A percentile compares a stretch with the other conserved stretches of the same genome.
These are phyloP conservation scores for Encarsia formosa DNA, from an alignment of 2,888 invertebrate species.

Conservation along the genomic window DNA sequence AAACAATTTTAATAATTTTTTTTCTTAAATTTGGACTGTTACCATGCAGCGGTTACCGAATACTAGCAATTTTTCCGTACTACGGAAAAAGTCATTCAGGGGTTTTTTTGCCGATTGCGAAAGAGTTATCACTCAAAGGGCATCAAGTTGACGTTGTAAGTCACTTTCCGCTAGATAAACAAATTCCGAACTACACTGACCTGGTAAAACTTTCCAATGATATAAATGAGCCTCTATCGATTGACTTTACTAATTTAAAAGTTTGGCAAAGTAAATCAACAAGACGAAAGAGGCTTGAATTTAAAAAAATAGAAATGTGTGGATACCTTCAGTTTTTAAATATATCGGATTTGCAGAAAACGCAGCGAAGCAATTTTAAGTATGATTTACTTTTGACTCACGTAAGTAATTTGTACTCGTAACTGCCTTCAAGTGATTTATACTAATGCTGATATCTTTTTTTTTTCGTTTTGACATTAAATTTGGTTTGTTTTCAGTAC, in stretches of 20 bases:
- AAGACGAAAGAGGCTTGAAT: no score
- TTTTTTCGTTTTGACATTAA: no score
- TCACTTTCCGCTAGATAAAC: constrained; percentile 40
- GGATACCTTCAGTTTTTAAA: constrained; percentile 27
- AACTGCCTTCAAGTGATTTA: no score
- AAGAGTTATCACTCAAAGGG: constrained; percentile 49
- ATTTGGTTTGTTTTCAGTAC: no score
- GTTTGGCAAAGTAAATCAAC: no score
- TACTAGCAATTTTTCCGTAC: constrained; percentile 51
- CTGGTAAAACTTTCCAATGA: constrained; percentile 5
- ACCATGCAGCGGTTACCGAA: constrained; percentile 36
- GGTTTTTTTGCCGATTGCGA: constrained; percentile 49
- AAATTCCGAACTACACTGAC: constrained; percentile 10
- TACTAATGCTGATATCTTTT: no score
- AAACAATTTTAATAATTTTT: no score
- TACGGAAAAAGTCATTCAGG: constrained; percentile 52
- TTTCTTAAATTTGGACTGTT: no score
- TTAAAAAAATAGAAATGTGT: constrained; percentile 31
- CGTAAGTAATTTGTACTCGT: no score
- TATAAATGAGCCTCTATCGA: not conserved
- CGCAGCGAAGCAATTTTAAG: no score
- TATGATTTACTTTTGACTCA: no score
- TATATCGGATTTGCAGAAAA: no score
- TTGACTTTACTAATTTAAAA: not conserved
- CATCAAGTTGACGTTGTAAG: constrained; percentile 50